Base-by-base conservation (phyloP, 2,888 invertebrate species). In the Cantharis rustica region DNA sequence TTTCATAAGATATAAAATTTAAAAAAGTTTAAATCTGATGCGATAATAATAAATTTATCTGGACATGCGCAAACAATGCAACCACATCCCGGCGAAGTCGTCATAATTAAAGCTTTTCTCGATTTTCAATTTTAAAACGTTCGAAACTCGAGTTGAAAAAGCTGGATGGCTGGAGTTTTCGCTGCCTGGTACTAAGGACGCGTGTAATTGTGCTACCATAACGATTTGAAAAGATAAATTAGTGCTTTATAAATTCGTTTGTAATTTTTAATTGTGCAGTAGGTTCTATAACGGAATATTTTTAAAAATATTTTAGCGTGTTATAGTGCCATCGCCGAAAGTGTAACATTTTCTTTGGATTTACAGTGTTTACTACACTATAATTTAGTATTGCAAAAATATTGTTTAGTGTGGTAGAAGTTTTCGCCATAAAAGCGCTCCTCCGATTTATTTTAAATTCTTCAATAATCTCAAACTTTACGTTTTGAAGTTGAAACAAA, bases 91-190 rank as follows among this genome's bases (percentile, higher is more conserved):
- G 79, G 79, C 80, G 80, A 63, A 71, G 77, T 77, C 82, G 81
- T 81, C 80, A 79, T 81, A 82, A 82, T 78, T 80, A 80, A 80
- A 77, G 79, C 75, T 77, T 79, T 78, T 75, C 80, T 76, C 69
- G 76, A 75, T 79, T 79, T 80, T 81, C 80, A 75, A 80, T 81
- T 79, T 78, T 80, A 88, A 87, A 88, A 87, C 88, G 88, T 88
- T 85, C 86, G 87, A 89, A 88, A 87, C 84, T 86, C 87, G 87
- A 86, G 85, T 69, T 84, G 75, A 86, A 85, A 85, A 31, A 63
- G 86, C 90, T 90, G 90, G 89, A 90, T 90, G 89, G 90, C 90
- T 90, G 89, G 89, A 89, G 87, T 85, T 82, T 81, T 79, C 85
- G 84, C 85, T 80, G 84, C 85, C 86, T 87, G 86, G 86, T 85